A percentile compares a stretch with the other conserved stretches of the same genome.
These are phyloP conservation scores for Himalopsyche anomala DNA, from an alignment of 2,888 invertebrate species.

Conservation along the genomic window DNA sequence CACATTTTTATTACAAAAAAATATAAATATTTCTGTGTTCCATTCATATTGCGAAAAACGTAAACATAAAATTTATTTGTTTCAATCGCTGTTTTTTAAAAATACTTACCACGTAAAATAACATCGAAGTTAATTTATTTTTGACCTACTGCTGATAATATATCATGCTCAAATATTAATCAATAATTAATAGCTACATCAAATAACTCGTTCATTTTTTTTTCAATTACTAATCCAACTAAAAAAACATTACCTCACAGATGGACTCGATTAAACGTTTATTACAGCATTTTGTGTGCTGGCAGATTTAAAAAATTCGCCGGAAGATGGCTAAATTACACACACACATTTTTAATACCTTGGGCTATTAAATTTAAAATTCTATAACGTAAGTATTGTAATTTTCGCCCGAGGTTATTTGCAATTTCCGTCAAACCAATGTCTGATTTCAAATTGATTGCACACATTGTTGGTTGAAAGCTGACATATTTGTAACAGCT, in stretches of 20 bases:
- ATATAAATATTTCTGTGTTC: no score
- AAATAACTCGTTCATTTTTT: constrained; percentile 13
- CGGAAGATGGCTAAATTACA: constrained; percentile 15
- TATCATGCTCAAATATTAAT: no score
- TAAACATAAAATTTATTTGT: no score
- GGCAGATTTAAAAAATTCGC: not conserved
- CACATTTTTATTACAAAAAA: no score
- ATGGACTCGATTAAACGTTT: not conserved
- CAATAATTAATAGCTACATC: not conserved
- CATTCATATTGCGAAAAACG: no score
- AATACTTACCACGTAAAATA: no score
- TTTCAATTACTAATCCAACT: not conserved
- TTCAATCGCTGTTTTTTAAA: no score
- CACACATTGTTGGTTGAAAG: no score
- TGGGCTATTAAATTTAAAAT: not conserved
- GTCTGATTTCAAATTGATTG: not conserved
- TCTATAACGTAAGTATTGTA: not conserved
- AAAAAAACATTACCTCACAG: constrained; percentile 5
- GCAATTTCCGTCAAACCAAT: constrained; percentile 5
- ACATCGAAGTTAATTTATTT: no score
- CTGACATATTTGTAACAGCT: no score
- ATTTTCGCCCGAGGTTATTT: not conserved
- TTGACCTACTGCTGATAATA: no score
- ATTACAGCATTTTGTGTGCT: not conserved
- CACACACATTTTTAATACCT: not conserved